A percentile compares a stretch with the other conserved stretches of the same genome.
Evolutionary conservation across 2,888 invertebrate genomes (phyloP).

Genomic region (Platerodrilus igneus): DNA sequence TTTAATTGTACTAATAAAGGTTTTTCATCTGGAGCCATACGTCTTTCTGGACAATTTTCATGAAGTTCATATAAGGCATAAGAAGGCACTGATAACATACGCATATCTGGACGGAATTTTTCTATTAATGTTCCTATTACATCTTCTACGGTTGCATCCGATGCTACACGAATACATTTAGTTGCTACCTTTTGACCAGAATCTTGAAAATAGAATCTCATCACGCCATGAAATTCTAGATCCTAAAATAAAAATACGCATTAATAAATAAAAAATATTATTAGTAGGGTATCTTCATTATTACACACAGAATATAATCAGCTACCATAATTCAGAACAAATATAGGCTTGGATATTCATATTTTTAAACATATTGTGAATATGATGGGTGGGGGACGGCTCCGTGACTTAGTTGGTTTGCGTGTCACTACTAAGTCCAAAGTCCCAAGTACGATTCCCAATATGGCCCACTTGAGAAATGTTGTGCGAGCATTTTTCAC

Average conservation of each 20-base stretch:
- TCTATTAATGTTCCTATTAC: constrained; percentile 96
- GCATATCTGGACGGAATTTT: constrained; percentile 99
- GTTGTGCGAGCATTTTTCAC: too few species aligned
- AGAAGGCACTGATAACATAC: constrained; percentile 79
- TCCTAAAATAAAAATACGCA: constrained; percentile 66
- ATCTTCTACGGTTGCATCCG: constrained; percentile 91
- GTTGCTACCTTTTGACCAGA: constrained; percentile 97
- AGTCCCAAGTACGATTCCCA: too few species aligned
- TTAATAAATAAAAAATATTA: too few species aligned
- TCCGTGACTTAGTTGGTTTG: too few species aligned
- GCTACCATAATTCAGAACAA: too few species aligned
- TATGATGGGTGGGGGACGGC: too few species aligned
- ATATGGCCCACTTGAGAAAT: too few species aligned
- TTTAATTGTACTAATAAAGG: constrained; percentile 95
- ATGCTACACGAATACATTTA: constrained; percentile 97
- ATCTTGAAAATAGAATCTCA: constrained; percentile 99
- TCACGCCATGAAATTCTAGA: constrained; percentile 97
- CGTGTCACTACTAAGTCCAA: too few species aligned
- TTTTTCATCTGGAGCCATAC: constrained; percentile 85
- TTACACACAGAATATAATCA: too few species aligned
- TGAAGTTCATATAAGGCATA: constrained; percentile 72
- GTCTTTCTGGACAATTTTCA: constrained; percentile 70
- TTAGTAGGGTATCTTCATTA: too few species aligned
- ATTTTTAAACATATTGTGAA: too few species aligned
- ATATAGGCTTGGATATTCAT: too few species aligned